These are phyloP conservation scores for Solea senegalensis DNA, from an alignment of 2,113 vertebrate genomes.

Conservation along the genomic window DNA sequence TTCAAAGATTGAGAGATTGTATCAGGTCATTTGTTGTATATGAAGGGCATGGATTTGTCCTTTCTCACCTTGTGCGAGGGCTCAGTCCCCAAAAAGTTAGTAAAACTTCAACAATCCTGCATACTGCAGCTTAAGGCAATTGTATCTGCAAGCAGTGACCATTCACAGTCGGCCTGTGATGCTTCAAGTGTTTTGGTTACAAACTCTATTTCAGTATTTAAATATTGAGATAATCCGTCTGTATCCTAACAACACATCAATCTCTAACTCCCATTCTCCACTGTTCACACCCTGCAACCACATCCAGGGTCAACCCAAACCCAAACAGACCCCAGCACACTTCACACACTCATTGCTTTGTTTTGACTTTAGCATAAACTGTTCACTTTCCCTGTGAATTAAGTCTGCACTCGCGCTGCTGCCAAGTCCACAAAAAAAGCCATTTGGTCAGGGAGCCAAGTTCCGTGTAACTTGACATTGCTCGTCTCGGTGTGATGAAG, in stretches of 20 bases:
- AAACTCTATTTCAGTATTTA: constrained; percentile 12
- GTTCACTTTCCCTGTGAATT: constrained; percentile 11
- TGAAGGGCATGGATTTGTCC: too few species aligned
- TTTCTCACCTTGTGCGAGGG: too few species aligned
- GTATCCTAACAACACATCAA: constrained; percentile 8
- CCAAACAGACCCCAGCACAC: constrained; percentile 28
- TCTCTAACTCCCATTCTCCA: not conserved
- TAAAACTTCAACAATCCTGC: too few species aligned
- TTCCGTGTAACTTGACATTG: constrained; percentile 8
- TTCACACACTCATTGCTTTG: constrained; percentile 8
- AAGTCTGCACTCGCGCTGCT: not conserved
- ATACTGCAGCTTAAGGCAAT: not conserved
- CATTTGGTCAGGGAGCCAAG: constrained; percentile 1
- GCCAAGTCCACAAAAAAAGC: constrained; percentile 49
- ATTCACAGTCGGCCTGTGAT: not conserved
- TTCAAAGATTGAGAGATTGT: too few species aligned
- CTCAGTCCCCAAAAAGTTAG: too few species aligned
- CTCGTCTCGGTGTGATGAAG: not conserved
- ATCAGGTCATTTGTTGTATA: too few species aligned
- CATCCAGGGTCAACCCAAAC: constrained; percentile 15
- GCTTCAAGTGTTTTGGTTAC: not conserved
- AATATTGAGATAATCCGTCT: constrained; percentile 5
- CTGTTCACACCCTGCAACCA: not conserved
- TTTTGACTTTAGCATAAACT: constrained; percentile 45
- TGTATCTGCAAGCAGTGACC: not conserved